Conservation (phyloP, 2,797 vertebrate species). For the Champsocephalus gunnari region DNA sequence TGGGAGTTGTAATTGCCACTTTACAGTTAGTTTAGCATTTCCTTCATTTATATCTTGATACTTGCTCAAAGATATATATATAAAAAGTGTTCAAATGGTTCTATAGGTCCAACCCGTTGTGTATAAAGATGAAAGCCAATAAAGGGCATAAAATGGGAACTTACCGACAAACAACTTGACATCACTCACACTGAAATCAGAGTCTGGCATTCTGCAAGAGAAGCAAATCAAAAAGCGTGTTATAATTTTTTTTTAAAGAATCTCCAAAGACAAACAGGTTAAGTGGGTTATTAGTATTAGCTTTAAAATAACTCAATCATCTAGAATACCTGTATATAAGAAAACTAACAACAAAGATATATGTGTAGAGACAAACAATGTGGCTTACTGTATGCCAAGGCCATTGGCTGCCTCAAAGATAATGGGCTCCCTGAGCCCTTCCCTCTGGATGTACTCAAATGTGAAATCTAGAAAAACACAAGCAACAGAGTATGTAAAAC, state of each 20-base stretch:
- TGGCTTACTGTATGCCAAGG: conserved; percentile 94
- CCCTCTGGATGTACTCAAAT: conserved; percentile 95
- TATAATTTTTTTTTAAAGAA: no score
- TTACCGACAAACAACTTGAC: conserved; percentile 95
- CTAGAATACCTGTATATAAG: not conserved
- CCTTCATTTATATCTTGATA: not conserved
- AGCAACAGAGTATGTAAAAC: not conserved
- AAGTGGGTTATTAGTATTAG: not conserved
- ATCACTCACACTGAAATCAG: conserved; percentile 94
- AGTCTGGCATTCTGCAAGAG: conserved; percentile 91
- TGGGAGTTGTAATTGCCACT: not conserved
- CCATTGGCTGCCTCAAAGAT: conserved; percentile 93
- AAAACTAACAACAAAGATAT: not conserved
- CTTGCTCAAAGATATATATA: not conserved
- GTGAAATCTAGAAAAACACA: conserved; percentile 89
- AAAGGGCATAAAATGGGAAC: conserved; percentile 46
- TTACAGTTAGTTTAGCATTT: not conserved
- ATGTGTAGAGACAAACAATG: not conserved
- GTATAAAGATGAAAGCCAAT: not conserved
- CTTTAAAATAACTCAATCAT: not conserved
- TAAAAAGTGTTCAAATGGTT: not conserved
- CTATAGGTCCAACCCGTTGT: not conserved
- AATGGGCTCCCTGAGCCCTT: conserved; percentile 94
- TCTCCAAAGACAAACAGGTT: not conserved
- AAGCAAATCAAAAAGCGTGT: conserved; percentile 15